These are phyloP conservation scores for Agrochola circellaris DNA, from an alignment of 2,888 invertebrate genomes.

Conservation along the genomic window DNA sequence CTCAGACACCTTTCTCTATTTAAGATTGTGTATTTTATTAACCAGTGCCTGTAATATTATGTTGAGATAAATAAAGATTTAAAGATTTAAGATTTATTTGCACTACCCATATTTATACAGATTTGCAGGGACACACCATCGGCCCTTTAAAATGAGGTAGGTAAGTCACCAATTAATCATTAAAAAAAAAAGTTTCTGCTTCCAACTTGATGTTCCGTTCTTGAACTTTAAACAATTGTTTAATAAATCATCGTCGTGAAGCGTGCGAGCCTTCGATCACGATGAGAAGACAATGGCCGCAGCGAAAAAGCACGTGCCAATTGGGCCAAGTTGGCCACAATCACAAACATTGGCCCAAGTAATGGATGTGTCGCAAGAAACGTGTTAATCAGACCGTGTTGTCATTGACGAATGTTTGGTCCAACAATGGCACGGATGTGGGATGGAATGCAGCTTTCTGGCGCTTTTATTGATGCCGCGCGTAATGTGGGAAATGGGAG, in stretches of 20 bases:
- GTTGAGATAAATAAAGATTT: too few species aligned
- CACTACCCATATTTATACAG: not conserved
- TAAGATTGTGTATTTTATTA: too few species aligned
- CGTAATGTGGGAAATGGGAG: constrained; percentile 57
- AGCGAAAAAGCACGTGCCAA: constrained; percentile 66
- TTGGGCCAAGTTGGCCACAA: constrained; percentile 50
- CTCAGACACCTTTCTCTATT: too few species aligned
- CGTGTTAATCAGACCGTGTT: constrained; percentile 55
- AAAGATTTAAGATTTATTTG: too few species aligned
- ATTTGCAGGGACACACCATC: not conserved
- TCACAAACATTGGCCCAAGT: constrained; percentile 55
- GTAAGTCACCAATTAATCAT: constrained; percentile 17
- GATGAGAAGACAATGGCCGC: constrained; percentile 60
- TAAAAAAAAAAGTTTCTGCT: constrained; percentile 8
- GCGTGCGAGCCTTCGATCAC: constrained; percentile 62
- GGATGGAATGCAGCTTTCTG: constrained; percentile 61
- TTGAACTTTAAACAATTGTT: constrained; percentile 65
- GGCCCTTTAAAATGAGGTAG: not conserved
- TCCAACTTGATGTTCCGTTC: constrained; percentile 50
- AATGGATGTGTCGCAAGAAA: constrained; percentile 41
- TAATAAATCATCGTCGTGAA: constrained; percentile 59
- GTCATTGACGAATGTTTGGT: constrained; percentile 52
- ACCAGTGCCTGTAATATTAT: too few species aligned
- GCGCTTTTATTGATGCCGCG: constrained; percentile 43
- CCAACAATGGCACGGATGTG: constrained; percentile 64